Base-by-base conservation (phyloP, 2,113 vertebrate species). In the Oreotrochilus melanogaster region DNA sequence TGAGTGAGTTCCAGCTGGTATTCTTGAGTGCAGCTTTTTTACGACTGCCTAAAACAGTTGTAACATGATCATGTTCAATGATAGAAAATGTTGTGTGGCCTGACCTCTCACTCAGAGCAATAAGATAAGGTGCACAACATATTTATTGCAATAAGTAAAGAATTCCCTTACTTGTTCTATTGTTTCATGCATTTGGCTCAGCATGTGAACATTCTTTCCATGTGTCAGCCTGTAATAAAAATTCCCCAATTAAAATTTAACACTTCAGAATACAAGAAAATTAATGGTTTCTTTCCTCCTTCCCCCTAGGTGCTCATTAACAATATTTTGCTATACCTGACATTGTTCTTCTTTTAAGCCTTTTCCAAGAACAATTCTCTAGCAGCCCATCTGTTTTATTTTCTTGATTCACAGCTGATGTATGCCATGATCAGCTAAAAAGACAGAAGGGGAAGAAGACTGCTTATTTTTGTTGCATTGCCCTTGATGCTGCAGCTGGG, bases 181-280 rank as follows among this genome's bases (percentile, higher is more conserved):
- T 18, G 42, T 62, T 88, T 23, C 9, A 7, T 54, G 21, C 11
- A 2, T 91, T 93, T 86, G 74, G 53, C 84, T 71, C 28, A 71
- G 33, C 17, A 23, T 80, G 75, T 84, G 69, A 84, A 71, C 60
- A 45, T 73, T 94, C 54, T 76, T 93, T 50, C 58, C 42, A 35
- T 67, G 48, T 88, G 60, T 60, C 17, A 62, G n/a, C 27, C 81
- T 93, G 66, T 66, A 94, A 79, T 67, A 86, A 88, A 94, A 91
- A 74, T 83, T n/a, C 24, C 30, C 56, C 72, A 95, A 91, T 94
- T 95, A 94, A 93, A 93, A 94, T 88, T n/a, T 92, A 96, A 94
- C 78, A 90, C 92, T 88, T 76, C 71, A 93, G 43, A 92, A 88
- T 92, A 51, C 56, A 86, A 47, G 72, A 79, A 88, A 93, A 93